Evolutionary conservation across 2,113 vertebrate genomes (phyloP).

Genomic region (Toxostoma redivivum): DNA sequence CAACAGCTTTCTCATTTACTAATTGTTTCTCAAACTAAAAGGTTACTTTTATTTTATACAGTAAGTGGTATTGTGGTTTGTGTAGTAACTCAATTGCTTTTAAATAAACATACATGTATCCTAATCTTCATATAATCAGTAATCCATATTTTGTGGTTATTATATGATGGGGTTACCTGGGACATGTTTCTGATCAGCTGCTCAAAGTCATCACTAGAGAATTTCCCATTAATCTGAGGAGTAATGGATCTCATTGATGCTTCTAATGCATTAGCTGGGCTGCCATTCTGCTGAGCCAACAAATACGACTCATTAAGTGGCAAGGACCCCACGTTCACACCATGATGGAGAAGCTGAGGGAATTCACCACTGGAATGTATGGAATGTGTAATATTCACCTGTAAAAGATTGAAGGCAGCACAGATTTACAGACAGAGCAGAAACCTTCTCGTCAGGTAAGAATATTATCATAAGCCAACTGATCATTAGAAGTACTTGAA

Average conservation of each 20-base stretch:
- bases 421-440: background rate
- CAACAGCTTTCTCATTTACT: background rate
- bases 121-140: background rate
- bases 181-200: constrained; percentile 87
- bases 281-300: constrained; percentile 78
- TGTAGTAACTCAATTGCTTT: background rate
- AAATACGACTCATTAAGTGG: constrained; percentile 81
- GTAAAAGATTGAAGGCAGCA: background rate
- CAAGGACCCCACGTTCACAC: background rate
- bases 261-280: constrained; percentile 68
- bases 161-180: constrained; percentile 73
- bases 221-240: constrained; percentile 74
- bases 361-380: constrained; percentile 53
- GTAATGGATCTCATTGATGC: constrained; percentile 18
- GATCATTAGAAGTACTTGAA: background rate
- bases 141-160: background rate
- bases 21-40: background rate
- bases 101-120: background rate
- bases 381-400: constrained; percentile 65
- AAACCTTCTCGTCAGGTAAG: background rate
- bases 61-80: background rate
- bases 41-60: background rate
- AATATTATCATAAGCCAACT: background rate
- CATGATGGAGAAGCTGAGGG: constrained; percentile 58
- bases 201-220: constrained; percentile 82